Evolutionary conservation across 2,888 invertebrate species (phyloP), one percentile per base, ranked within the genome.

Genomic region (Penaeus monodon): DNA sequence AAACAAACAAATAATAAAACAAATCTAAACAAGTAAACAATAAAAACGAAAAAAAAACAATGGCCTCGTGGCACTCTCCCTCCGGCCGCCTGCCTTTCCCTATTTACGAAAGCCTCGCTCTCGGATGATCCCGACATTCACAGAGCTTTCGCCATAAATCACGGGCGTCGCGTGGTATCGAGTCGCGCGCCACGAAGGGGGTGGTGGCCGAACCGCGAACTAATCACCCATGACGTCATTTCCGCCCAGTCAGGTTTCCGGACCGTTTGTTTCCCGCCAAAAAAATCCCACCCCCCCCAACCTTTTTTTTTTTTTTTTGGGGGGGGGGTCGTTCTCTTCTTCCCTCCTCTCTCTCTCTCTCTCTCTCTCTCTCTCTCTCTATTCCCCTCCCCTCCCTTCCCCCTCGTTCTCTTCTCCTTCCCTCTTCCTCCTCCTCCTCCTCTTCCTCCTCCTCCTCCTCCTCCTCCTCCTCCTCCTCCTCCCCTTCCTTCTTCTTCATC

Each of bases 171-270:
- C 79, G 81, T 88, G 84, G 81, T 80, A 81, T 84, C 84, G 84
- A 88, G 84, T 81, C 66, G 84, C 66, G 84, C 84, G 88, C 88
- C 84, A 76, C 84, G 76, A 77, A 68, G 66, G 88, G 88, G 84
- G 73, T 63, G 86, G 88, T 76, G 88, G 84, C 81, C 84, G 77
- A 74, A 76, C 81, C 49, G 84, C 88, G 84, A 81, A 88, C 88
- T 88, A 88, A 88, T 88, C 88, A 88, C 88, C 84, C 88, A 64
- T 84, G 88, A 84, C 88, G 88, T 88, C 88, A 88, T 88, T 85
- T 85, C 85, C 85, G 85, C 79, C 85, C 85, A 85, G 85, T 78
- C 73, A 73, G 80, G 85, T 85, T 85, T 85, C 85, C 85, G 80
- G 80, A 73, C 85, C 85, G 85, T 85, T 85, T 85, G 85, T 85